Percentiles rank a stretch among this genome's conserved stretches.
Evolutionary conservation across 1,140 invertebrate species (phyloP).

Genomic region (Ladona fulva): DNA sequence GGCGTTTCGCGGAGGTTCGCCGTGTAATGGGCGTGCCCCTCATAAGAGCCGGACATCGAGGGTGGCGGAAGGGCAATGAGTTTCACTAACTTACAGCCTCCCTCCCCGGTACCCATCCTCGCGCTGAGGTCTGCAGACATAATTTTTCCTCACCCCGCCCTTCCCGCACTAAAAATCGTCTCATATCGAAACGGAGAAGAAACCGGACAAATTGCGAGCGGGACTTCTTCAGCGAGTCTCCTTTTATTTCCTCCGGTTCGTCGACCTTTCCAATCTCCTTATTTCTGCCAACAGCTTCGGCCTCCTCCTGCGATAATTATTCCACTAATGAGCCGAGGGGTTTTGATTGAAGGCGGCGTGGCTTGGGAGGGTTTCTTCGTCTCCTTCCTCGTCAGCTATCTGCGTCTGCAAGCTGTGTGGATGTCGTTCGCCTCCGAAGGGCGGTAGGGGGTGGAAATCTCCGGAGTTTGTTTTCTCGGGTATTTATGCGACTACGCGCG

Average conservation of each 20-base stretch:
- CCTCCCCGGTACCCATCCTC: neutral
- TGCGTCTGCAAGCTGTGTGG: too few species aligned
- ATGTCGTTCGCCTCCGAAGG: neutral
- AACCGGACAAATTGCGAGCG: conserved; percentile 2
- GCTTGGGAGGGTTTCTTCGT: neutral
- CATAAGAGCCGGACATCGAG: neutral
- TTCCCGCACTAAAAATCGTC: neutral
- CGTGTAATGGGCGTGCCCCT: too few species aligned
- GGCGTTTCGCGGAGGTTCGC: too few species aligned
- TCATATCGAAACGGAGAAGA: neutral
- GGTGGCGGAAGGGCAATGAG: neutral
- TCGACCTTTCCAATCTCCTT: neutral
- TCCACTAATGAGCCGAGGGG: neutral
- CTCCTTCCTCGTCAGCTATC: neutral
- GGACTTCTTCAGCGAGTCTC: neutral
- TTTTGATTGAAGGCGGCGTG: neutral
- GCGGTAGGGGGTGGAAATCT: neutral
- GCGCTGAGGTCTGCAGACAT: too few species aligned
- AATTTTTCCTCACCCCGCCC: neutral
- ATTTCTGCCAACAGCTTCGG: too few species aligned
- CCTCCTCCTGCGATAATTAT: neutral
- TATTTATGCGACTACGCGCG: too few species aligned
- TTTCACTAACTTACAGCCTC: neutral
- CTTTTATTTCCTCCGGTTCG: neutral
- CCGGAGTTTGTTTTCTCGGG: neutral